These are phyloP conservation scores for Epizoanthus ramosus DNA, from an alignment of 92 coral and sea anemone species.

Conservation along the genomic window DNA sequence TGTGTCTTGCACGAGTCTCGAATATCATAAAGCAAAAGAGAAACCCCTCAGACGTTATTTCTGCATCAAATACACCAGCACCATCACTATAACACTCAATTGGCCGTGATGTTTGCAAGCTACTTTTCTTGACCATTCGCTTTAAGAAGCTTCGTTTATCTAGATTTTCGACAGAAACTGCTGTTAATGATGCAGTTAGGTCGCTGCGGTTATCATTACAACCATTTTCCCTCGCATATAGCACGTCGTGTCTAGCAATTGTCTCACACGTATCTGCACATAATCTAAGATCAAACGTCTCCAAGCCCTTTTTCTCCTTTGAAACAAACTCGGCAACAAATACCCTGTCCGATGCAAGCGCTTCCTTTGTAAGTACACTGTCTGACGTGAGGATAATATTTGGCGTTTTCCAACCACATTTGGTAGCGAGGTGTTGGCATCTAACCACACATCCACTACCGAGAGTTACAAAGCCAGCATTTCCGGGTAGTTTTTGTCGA, in stretches of 20 bases:
- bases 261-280: conserved; percentile 73
- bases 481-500: conserved; percentile 74
- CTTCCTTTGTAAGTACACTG: conserved; percentile 65
- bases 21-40: conserved; percentile 60
- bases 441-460: conserved; percentile 83
- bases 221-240: conserved; percentile 30
- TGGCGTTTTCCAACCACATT: conserved; percentile 85
- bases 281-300: conserved; percentile 74
- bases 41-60: conserved; percentile 48
- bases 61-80: conserved; percentile 37
- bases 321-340: conserved; percentile 74
- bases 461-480: conserved; percentile 67
- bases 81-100: conserved; percentile 53
- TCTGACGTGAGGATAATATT: conserved; percentile 72
- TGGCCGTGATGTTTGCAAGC: conserved; percentile 80
- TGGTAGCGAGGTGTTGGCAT: conserved; percentile 59
- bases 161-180: conserved; percentile 72
- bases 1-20: conserved; percentile 44
- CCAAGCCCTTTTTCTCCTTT: conserved; percentile 76
- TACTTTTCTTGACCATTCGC: conserved; percentile 85
- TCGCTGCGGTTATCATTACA: background rate
- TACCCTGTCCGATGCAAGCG: conserved; percentile 62
- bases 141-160: conserved; percentile 86
- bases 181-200: conserved; percentile 49
- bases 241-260: conserved; percentile 48